These are phyloP conservation scores for Merluccius polli DNA, from an alignment of 2,797 vertebrate species.

Conservation along the genomic window DNA sequence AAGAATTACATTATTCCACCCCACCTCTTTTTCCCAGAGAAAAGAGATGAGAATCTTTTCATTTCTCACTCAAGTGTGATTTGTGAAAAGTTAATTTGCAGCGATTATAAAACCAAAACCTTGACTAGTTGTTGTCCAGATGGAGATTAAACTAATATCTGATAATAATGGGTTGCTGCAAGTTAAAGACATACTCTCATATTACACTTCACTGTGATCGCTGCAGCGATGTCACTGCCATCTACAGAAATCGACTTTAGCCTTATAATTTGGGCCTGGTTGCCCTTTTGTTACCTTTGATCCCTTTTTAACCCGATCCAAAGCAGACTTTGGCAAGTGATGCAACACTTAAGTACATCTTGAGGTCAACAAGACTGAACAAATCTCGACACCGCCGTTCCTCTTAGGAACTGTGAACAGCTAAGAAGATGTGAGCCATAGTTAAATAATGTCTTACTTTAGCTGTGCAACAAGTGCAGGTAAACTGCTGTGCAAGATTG, in stretches of 20 bases:
- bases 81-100: not conserved
- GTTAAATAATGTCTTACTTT: conserved; percentile 72
- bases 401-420: not conserved
- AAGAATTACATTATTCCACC: not conserved
- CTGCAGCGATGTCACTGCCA: not conserved
- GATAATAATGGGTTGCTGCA: not conserved
- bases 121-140: not conserved
- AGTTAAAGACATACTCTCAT: not conserved
- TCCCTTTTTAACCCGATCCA: not conserved
- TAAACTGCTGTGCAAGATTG: conserved; percentile 90
- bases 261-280: not conserved
- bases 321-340: not conserved
- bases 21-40: not conserved
- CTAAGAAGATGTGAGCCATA: not conserved
- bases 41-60: not conserved
- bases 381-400: not conserved
- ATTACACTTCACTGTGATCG: not conserved
- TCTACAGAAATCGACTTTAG: not conserved
- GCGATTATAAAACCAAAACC: not conserved
- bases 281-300: not conserved
- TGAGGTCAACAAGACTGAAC: not conserved
- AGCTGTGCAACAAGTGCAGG: conserved; percentile 90
- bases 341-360: not conserved
- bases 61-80: not conserved
- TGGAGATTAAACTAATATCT: not conserved